Conservation (phyloP, 2,888 invertebrate genomes). For the Prosapia bicincta region DNA sequence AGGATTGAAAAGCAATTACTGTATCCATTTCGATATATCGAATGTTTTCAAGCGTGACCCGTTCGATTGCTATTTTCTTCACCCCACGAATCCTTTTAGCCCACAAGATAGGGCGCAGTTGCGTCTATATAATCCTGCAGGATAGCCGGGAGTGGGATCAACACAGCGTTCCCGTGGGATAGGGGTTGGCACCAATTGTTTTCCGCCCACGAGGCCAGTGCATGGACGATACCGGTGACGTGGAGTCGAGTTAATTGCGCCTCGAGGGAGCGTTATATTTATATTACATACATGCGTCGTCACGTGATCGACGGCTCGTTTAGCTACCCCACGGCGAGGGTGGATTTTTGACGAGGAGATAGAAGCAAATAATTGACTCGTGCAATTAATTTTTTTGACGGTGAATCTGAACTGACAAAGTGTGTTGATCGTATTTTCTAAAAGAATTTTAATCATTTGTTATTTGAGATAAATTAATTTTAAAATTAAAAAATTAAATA, state of each 20-base stretch:
- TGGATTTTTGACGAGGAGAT: neutral
- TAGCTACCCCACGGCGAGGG: neutral
- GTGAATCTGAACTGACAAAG: too few species aligned
- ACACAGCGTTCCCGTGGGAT: neutral
- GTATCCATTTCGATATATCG: neutral
- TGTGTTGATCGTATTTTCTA: too few species aligned
- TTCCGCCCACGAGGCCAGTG: neutral
- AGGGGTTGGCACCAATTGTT: neutral
- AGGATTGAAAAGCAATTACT: neutral
- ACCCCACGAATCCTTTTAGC: neutral
- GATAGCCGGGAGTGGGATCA: neutral
- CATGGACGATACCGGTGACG: neutral
- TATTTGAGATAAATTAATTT: too few species aligned
- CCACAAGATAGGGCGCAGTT: neutral
- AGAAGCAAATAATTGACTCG: neutral
- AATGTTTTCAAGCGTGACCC: neutral
- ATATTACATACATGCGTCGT: neutral
- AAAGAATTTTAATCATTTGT: too few species aligned
- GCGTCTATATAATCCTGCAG: neutral
- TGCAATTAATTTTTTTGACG: neutral
- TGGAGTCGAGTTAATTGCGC: neutral
- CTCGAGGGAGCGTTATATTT: neutral
- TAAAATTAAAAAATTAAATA: too few species aligned
- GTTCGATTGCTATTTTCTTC: neutral
- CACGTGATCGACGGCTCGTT: neutral